Base-by-base conservation (phyloP, 64 coral and sea anemone species). In the Acropora tenuis region DNA sequence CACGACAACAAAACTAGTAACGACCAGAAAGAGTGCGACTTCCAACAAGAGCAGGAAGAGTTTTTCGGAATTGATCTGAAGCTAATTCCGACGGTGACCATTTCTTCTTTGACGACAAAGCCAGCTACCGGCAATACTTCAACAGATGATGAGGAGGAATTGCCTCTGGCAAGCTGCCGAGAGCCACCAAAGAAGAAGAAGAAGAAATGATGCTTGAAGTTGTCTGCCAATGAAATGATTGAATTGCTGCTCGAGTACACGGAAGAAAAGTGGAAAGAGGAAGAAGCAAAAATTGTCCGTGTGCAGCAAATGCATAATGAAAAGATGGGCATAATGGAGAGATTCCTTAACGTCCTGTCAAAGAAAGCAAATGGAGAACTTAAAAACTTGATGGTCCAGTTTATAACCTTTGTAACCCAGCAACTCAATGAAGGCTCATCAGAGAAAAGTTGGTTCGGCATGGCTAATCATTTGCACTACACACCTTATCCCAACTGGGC, bases 271-370 rank as follows among this genome's bases (percentile, higher is more conserved):
- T 9, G 50, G 50, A 55, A 55, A 55, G 50, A 55, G 50, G 50
- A 55, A 55, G 50, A 55, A 55, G 50, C 50, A 55, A 55, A 55
- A 55, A 2, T 55, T 55, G 50, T 55, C 50, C 50, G 5, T 55
- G 50, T 9, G 50, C 50, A 55, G 50, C 5, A 55, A 55, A 55
- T 55, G 50, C 50, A 2, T 55, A 55, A 55, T 45, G 47, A 79
- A 47, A 79, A 79, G 52, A 50, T 79, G 77, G 17, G 49, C 7
- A n/a, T 50, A 50, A 78, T 78, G 77, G 77, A 11, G 47, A 2
- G 77, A 78, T 78, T 78, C 77, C 77, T 78, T 46, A 47, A 78
- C 77, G 50, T 79, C 50, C 77, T 55, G 77, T 79, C 77, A n/a
- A 55, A 79, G 13, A 79, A n/a, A 69, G 65, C 12, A 69, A 69